Percentiles rank a stretch among this genome's conserved stretches.
phyloP scores from a whole-genome alignment of 2,797 vertebrate genomes.

The Sparus aurata region DNA sequence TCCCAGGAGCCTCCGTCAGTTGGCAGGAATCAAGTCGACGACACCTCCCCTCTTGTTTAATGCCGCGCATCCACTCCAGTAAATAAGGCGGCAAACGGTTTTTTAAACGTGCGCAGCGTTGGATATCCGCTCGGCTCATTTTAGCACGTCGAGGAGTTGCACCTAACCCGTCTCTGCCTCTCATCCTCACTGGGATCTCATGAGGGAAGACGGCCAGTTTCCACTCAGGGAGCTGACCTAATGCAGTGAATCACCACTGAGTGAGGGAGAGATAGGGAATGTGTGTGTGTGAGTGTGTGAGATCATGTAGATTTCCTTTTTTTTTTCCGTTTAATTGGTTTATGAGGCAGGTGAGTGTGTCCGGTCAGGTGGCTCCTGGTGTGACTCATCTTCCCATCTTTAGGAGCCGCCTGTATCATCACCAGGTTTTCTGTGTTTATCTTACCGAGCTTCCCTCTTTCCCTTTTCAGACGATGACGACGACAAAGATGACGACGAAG shows the following conservation, averaged over 20 bases:
- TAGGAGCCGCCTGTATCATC: background rate
- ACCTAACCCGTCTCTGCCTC: slow-evolving; percentile 6
- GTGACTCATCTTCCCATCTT: slow-evolving; percentile 1
- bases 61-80: slow-evolving; percentile 6
- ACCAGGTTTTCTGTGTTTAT: no score
- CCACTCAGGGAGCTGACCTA: slow-evolving; percentile 44
- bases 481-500: slow-evolving; percentile 84
- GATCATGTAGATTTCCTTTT: slow-evolving; percentile 20
- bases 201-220: slow-evolving; percentile 54
- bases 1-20: slow-evolving; percentile 27
- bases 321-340: slow-evolving; percentile 33
- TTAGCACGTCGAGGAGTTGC: slow-evolving; percentile 35
- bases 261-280: slow-evolving; percentile 2
- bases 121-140: slow-evolving; percentile 37
- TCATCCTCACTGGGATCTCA: slow-evolving; percentile 34
- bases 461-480: slow-evolving; percentile 74
- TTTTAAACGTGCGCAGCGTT: slow-evolving; percentile 3
- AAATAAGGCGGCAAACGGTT: slow-evolving; percentile 38
- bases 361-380: background rate
- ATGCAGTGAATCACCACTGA: slow-evolving; percentile 14
- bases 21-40: slow-evolving; percentile 42
- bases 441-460: background rate
- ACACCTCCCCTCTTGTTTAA: slow-evolving; percentile 32
- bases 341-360: background rate
- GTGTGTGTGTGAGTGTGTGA: slow-evolving; percentile 3